Conservation (phyloP, 1,140 invertebrate species). For the Diprion similis region DNA sequence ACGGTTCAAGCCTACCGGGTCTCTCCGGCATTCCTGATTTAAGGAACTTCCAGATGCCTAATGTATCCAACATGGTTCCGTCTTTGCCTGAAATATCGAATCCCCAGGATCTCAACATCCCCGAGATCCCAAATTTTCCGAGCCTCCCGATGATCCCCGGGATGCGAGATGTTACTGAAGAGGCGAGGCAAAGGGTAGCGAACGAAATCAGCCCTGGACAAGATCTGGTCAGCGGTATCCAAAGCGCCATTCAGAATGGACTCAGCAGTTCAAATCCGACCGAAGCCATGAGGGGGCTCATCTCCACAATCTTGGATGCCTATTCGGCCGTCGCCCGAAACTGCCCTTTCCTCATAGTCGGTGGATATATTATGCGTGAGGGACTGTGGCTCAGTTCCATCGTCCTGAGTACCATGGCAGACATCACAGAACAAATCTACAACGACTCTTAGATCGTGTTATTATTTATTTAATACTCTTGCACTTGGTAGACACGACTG, state of each 20-base stretch:
- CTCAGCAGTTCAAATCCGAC: constrained; percentile 37
- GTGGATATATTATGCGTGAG: constrained; percentile 30
- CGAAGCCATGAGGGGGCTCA: constrained; percentile 23
- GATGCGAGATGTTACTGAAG: constrained; percentile 18
- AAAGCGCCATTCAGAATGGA: constrained; percentile 37
- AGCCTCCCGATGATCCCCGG: constrained; percentile 24
- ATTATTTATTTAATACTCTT: no score
- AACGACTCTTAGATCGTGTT: not conserved
- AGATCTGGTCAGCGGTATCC: constrained; percentile 38
- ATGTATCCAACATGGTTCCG: not conserved
- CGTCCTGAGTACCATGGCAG: not conserved
- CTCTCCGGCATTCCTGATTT: no score
- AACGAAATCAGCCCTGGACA: constrained; percentile 26
- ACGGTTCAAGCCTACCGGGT: no score
- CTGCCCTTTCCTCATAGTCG: constrained; percentile 32
- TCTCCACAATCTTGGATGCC: constrained; percentile 30
- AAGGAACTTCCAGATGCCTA: not conserved
- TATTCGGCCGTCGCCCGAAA: constrained; percentile 31
- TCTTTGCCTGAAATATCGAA: not conserved
- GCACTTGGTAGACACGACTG: no score
- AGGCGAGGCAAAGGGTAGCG: constrained; percentile 24
- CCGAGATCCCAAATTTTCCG: not conserved
- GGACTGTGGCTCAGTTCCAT: constrained; percentile 26
- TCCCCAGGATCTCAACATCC: not conserved
- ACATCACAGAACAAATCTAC: not conserved